phyloP scores from a whole-genome alignment of 2,797 vertebrate genomes.

The Eutrigla gurnardus region DNA sequence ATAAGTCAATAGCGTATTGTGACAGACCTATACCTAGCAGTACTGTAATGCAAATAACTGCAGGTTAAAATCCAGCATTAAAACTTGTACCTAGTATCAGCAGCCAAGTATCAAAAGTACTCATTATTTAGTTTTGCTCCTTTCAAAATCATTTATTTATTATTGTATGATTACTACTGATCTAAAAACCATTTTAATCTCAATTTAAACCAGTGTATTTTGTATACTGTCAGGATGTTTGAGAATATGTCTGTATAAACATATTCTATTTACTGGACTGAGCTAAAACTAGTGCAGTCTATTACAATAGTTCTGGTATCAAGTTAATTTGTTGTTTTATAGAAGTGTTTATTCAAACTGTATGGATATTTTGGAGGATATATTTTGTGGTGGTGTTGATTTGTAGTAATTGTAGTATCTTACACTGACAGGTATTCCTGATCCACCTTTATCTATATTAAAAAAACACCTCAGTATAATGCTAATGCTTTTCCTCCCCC shows the following conservation, averaged over 20 bases:
- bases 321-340: neutral
- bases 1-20: no score
- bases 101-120: no score
- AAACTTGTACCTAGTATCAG: no score
- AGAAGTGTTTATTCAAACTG: neutral
- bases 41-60: no score
- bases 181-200: neutral
- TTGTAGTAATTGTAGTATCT: neutral
- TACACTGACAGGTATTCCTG: neutral
- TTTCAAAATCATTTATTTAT: no score
- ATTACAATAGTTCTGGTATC: neutral
- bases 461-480: neutral
- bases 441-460: neutral
- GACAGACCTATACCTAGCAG: no score
- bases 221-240: neutral
- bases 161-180: no score
- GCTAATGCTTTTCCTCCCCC: neutral
- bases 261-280: neutral
- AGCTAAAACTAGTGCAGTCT: neutral
- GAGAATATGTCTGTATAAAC: neutral
- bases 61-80: no score
- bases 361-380: neutral
- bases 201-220: neutral
- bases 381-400: neutral
- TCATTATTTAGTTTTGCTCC: no score